Base-by-base conservation (phyloP, 1,140 invertebrate genomes). In the Armadillidium nasatum region DNA sequence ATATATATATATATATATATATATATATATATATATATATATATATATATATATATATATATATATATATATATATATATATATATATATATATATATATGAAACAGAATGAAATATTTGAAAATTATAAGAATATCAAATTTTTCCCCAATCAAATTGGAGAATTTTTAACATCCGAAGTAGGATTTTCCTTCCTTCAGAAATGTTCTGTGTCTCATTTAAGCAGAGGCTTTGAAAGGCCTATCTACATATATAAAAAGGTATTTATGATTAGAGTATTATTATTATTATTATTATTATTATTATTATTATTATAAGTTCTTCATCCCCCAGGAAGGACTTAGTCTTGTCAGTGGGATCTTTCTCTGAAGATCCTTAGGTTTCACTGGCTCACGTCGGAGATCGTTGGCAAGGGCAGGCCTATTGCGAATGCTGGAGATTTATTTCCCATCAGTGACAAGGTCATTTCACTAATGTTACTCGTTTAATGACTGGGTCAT, bases 171-270 rank as follows among this genome's bases (percentile, higher is more conserved):
- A 85, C 97, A 0, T 94, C 92, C n/a, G 93, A 95, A 83, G 92
- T 98, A 21, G 95, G 95, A 4, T 98, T 97, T 85, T 90, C 88
- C 79, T 93, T 93, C 82, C 94, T 92, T 83, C 93, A 94, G 82
- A 89, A 92, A 0, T 84, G 97, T 23, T 93, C 91, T 11, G 91
- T 92, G 44, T 93, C 94, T 10, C 87, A 97, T 84, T 89, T 90
- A 73, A 90, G 91, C 60, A 95, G 94, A 87, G 95, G 94, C 9
- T 97, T 97, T 83, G 90, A 93, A 78, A 86, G 94, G 73, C 93
- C 94, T 0, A 92, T 96, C 70, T 67, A 75, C 54, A 66, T 74
- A 22, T 23, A 54, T 60, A 60, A 60, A 60, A 60, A 60, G 50
- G 50, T 60, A 60, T 33, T 33, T 33, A 6, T 33, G 33, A 33